Evolutionary conservation across 1,140 invertebrate species (phyloP), one percentile per base, ranked within the genome.

Genomic region (Drosophila repleta): DNA sequence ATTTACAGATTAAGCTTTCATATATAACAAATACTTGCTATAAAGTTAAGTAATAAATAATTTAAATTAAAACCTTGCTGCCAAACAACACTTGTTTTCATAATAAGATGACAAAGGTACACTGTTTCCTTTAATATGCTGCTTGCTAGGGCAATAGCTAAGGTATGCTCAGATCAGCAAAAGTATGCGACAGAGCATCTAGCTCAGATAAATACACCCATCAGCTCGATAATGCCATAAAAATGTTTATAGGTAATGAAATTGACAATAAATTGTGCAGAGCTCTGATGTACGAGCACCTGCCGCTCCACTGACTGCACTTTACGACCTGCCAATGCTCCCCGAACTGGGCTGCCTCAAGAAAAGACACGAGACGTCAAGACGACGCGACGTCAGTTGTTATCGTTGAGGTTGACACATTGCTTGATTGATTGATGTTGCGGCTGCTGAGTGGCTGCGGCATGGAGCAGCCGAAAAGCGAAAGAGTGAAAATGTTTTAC

Each of bases 181-280:
- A 51, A 56, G 21, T 5, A 37, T 21, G 5, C 11, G 37, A 64
- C 45, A 35, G 24, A 24, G 24, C 26, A 41, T 8, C 29, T 2
- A 43, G 39, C 39, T 35, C 32, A 11, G 52, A 74, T 56, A 55
- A 51, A 75, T 51, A 64, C 39, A 43, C 48, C 46, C 37, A 41
- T 57, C 46, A 69, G 35, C 51, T 29, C 60, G 45, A 62, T 49
- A 74, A 48, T 70, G 69, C 52, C 63, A 56, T 83, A 74, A 73
- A 76, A 73, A 48, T 65, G 73, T 66, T 76, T 84, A 79, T 84
- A 79, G 76, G 76, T 84, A 84, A 84, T 70, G 80, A 70, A 85
- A 82, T 79, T 67, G 71, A 64, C 78, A 75, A 82, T 85, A 85
- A 87, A 85, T 63, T 78, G 77, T 60, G 20, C 45, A 75, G 48